Evolutionary conservation across 53 echinoderm and acorn worm genomes (phyloP), one percentile per base, ranked within the genome.

Genomic region (Henricia sp.): DNA sequence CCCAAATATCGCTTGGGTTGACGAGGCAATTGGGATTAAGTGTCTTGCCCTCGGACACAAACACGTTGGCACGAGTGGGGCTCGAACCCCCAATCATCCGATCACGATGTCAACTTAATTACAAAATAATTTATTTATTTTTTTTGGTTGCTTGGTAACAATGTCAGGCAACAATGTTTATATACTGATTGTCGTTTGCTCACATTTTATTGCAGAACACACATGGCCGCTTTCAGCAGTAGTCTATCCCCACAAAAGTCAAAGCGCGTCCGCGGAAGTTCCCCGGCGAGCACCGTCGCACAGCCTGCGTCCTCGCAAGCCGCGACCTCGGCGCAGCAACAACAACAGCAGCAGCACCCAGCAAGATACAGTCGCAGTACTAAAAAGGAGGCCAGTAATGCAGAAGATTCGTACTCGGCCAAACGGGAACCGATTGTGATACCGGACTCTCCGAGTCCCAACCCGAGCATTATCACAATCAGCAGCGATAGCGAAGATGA

Each of bases 181-280:
- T 20, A 55, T 24, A 11, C 3, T 55, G 1, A 55, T 26, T 20
- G 26, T 55, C 26, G 55, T n/a, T 20, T 55, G n/a, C n/a, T n/a
- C n/a, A n/a, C n/a, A n/a, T n/a, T n/a, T n/a, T n/a, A 30, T 60
- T 60, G 11, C 69, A 94, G 97, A 72, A 88, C 92, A 8, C 92
- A 93, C 17, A 92, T 86, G 10, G 94, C 94, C 14, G 93, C 95
- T n/a, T 93, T 97, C 68, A 97, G 90, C 71, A 97, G 93, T 39
- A 97, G 97, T 74, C 83, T 97, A 35, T 97, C 97, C 36, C 97
- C 97, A 17, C 97, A 97, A 92, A 97, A 97, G 86, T 92, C 77
- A 84, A 95, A 97, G 73, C 92, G 97, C 17, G 92, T 97, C 19
- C 69, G 92, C 32, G 97, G 92, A 1, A 91, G 89, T 54, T 91